Evolutionary conservation across 2,113 vertebrate genomes (phyloP), one percentile per base, ranked within the genome.

Genomic region (Pelecanus crispus): DNA sequence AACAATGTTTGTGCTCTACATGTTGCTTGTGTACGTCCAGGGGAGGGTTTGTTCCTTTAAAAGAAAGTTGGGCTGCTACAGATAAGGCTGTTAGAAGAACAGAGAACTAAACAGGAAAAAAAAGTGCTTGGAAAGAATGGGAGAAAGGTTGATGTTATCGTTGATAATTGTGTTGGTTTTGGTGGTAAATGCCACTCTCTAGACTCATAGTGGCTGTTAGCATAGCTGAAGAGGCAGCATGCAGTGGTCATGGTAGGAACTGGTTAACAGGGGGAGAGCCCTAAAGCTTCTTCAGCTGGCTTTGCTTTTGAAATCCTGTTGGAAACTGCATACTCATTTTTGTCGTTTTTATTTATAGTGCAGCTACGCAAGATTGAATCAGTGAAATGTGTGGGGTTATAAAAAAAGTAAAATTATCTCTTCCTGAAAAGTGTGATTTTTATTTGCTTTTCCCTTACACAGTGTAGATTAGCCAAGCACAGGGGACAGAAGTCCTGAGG

Each of bases 111-210:
- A 77, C 10, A 17, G 17, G 14, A 50, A 49, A 77, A 66, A 24
- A 36, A 50, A 1, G 5, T 1, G 0, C 59, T 55, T 88, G 26
- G 26, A 53, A 92, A 62, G 19, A 1, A 1, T 71, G 19, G 13
- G n/a, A 42, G 66, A 65, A 20, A 52, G 77, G 28, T 16, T 15
- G 20, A 31, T 77, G 8, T 31, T 65, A 5, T 26, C 6, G 7
- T 29, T 70, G 31, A 22, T 50, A 82, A 20, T 9, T 53, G 10
- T 56, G 2, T 32, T 77, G 72, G 17, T 65, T 86, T 88, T 80
- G 61, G 38, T 68, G 58, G 11, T 44, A 12, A n/a, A n/a, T 86
- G 45, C 16, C 8, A 7, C 13, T 58, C 29, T 44, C 7, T 50
- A 6, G 17, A 17, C 26, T 62, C 18, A 10, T 25, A 32, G 45